phyloP scores from a whole-genome alignment of 2,888 invertebrate species.

The Drosophila neoperkinsi region DNA sequence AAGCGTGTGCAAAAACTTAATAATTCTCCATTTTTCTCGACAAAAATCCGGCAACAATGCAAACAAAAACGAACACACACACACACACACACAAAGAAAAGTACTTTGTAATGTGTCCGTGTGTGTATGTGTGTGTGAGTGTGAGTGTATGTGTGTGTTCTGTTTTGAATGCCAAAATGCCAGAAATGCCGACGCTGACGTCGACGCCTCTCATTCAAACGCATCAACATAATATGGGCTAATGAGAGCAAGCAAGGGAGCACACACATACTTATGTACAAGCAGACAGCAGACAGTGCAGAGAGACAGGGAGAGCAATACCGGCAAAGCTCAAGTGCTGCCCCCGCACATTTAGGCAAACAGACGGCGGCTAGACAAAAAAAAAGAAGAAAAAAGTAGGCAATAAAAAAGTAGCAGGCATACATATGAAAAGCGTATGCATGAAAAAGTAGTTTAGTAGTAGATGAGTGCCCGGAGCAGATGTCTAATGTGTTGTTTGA shows the following conservation, averaged over 20 bases:
- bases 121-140: slow-evolving; percentile 4
- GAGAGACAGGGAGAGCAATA: slow-evolving; percentile 24
- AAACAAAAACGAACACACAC: slow-evolving; percentile 7
- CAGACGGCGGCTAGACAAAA: slow-evolving; percentile 66
- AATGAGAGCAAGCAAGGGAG: slow-evolving; percentile 45
- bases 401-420: slow-evolving; percentile 57
- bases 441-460: slow-evolving; percentile 59
- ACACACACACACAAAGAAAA: slow-evolving; percentile 11
- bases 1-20: slow-evolving; percentile 61
- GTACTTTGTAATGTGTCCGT: background rate
- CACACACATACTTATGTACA: slow-evolving; percentile 9
- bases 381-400: slow-evolving; percentile 40
- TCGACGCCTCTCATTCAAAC: slow-evolving; percentile 58
- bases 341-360: slow-evolving; percentile 42
- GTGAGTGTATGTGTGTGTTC: slow-evolving; percentile 7
- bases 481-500: slow-evolving; percentile 62
- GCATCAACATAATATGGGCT: slow-evolving; percentile 71
- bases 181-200: slow-evolving; percentile 24
- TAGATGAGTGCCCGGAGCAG: slow-evolving; percentile 38
- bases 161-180: slow-evolving; percentile 39
- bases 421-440: background rate
- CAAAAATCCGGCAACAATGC: slow-evolving; percentile 47
- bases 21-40: slow-evolving; percentile 50
- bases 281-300: slow-evolving; percentile 2
- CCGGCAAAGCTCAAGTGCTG: slow-evolving; percentile 75